Evolutionary conservation across 2,797 vertebrate genomes (phyloP), one percentile per base, ranked within the genome.

Genomic region (Anas acuta): DNA sequence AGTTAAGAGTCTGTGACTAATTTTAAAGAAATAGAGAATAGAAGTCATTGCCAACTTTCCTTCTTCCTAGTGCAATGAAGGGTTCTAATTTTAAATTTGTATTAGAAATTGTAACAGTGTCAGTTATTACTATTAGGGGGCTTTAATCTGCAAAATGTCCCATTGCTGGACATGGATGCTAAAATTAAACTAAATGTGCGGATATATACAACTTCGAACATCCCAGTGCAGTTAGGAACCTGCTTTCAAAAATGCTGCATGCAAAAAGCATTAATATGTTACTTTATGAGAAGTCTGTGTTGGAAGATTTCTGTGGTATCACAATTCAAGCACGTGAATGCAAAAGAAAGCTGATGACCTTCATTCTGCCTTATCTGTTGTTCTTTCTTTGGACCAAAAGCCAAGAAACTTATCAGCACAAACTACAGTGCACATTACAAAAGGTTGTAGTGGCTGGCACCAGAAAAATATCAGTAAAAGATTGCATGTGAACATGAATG

Each of bases 331-430:
- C 58, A 69, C 14, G 77, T 87, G 77, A 92, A 95, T 86, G 58
- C 57, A 81, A 93, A 93, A 84, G 87, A 95, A 96, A 91, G 45
- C 84, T 72, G 76, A 35, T 95, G 91, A 57, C 79, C 92, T 97
- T 96, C 82, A 61, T 84, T 94, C 91, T 89, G 85, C 76, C 67
- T 96, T 95, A 76, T 87, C 92, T 93, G 25, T 61, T 91, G 60
- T 83, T 96, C 74, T 94, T 95, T 97, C 77, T 96, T 95, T 47
- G 80, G 76, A 96, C 95, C 92, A 86, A 97, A 96, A 95, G 91
- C 92, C 76, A 90, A 60, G 87, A 94, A 89, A 64, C 85, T 93
- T 97, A 94, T 94, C 95, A 92, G 89, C 90, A 76, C 56, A 95
- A 90, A 77, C 80, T 35, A 82, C 39, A 84, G 94, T 43, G 88